These are phyloP conservation scores for Nymphicus hollandicus DNA, from an alignment of 2,113 vertebrate genomes.

Conservation along the genomic window DNA sequence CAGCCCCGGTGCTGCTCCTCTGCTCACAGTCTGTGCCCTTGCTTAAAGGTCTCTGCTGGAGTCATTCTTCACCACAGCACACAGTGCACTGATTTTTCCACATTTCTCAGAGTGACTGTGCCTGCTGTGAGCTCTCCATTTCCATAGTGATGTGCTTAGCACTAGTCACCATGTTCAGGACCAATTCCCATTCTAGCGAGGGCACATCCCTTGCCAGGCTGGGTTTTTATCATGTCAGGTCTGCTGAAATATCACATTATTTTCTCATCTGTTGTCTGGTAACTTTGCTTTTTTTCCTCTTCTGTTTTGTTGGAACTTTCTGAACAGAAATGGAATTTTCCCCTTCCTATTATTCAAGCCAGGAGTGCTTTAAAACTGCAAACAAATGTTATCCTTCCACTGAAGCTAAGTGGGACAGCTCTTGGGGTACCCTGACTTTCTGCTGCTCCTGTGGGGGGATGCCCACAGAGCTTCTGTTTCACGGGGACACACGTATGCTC, in stretches of 20 bases:
- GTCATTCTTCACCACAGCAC: rapidly evolving
- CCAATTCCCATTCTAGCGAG: not conserved
- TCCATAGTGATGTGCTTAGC: not conserved
- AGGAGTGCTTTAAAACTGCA: not conserved
- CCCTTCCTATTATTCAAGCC: not conserved
- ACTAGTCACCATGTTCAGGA: not conserved
- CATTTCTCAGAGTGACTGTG: not conserved
- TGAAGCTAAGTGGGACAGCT: not conserved
- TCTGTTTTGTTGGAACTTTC: not conserved
- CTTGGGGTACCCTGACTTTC: not conserved
- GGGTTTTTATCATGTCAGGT: not conserved
- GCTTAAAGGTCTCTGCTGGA: not conserved
- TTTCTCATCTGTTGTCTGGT: not conserved
- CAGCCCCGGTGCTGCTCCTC: not conserved
- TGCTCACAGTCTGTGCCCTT: not conserved
- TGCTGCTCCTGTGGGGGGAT: not conserved
- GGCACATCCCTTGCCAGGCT: not conserved
- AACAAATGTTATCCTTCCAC: not conserved
- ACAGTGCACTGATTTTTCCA: not conserved
- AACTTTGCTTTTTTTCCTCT: not conserved
- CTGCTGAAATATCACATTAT: not conserved
- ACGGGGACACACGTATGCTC: rapidly evolving
- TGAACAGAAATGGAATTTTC: not conserved
- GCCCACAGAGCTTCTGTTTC: not conserved
- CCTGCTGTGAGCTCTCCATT: not conserved